Evolutionary conservation across 2,888 invertebrate genomes (phyloP).

Genomic region (Drosophila borealis): DNA sequence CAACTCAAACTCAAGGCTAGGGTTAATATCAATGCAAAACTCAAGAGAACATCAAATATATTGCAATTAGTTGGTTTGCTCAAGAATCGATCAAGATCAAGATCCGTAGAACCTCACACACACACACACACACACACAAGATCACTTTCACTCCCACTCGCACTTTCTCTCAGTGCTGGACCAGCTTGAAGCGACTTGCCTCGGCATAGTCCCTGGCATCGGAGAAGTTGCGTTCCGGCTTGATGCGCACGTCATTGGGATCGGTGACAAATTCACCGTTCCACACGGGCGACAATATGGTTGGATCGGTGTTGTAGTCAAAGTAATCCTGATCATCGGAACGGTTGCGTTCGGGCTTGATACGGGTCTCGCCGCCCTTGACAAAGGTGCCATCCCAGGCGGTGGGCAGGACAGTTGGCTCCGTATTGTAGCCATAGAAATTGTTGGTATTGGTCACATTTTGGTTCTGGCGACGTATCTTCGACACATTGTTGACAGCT

Average conservation of each 20-base stretch:
- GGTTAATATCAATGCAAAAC: slow-evolving; percentile 61
- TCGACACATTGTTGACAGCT: slow-evolving; percentile 80
- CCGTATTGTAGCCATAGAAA: slow-evolving; percentile 82
- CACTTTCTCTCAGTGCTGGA: slow-evolving; percentile 51
- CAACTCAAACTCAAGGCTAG: slow-evolving; percentile 59
- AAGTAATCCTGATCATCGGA: slow-evolving; percentile 83
- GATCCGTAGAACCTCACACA: slow-evolving; percentile 24
- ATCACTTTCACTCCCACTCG: slow-evolving; percentile 21
- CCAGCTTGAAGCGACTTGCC: slow-evolving; percentile 77
- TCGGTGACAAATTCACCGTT: slow-evolving; percentile 83
- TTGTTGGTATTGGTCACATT: slow-evolving; percentile 82
- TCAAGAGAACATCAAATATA: slow-evolving; percentile 51
- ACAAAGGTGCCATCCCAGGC: slow-evolving; percentile 84
- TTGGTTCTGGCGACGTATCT: slow-evolving; percentile 82
- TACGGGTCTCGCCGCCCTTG: slow-evolving; percentile 77
- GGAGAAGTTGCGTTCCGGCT: slow-evolving; percentile 83
- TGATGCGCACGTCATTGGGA: slow-evolving; percentile 83
- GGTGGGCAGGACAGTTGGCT: slow-evolving; percentile 82
- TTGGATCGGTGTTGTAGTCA: slow-evolving; percentile 79
- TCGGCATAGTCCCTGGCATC: slow-evolving; percentile 84
- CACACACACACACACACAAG: background rate
- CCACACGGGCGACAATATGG: slow-evolving; percentile 82
- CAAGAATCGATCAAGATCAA: slow-evolving; percentile 21
- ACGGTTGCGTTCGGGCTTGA: slow-evolving; percentile 82
- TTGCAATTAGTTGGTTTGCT: slow-evolving; percentile 44